These are phyloP conservation scores for Mobula hypostoma DNA, from an alignment of 2,113 vertebrate genomes.

Conservation along the genomic window DNA sequence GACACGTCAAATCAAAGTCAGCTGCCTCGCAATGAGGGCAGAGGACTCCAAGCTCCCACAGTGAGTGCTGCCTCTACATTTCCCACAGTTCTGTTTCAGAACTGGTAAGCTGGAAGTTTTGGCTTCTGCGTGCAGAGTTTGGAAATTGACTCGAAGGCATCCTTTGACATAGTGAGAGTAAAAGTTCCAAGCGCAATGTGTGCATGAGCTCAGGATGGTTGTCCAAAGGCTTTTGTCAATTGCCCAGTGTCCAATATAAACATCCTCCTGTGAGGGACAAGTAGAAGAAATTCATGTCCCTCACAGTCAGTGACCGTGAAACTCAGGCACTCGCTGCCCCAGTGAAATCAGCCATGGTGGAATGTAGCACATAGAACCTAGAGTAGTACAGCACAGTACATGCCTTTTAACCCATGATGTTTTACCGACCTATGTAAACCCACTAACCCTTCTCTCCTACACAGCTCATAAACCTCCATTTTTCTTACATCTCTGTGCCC, in stretches of 20 bases:
- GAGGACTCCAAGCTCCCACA: neutral
- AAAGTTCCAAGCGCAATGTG: neutral
- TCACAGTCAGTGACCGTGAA: neutral
- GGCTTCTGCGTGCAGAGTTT: too few species aligned
- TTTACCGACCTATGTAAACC: too few species aligned
- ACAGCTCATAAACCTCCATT: too few species aligned
- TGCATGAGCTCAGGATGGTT: neutral
- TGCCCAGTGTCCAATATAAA: neutral
- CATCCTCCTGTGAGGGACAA: neutral
- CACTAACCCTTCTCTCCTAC: too few species aligned
- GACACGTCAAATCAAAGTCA: neutral
- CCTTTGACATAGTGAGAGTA: neutral
- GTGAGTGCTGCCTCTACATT: neutral
- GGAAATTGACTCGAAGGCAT: neutral
- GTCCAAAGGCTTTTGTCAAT: neutral
- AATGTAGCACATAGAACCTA: too few species aligned
- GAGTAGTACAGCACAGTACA: too few species aligned
- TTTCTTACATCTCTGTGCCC: too few species aligned
- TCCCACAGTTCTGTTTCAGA: neutral
- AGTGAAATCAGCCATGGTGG: neutral
- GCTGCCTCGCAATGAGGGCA: neutral
- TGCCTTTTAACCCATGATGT: too few species aligned
- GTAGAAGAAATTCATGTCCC: neutral
- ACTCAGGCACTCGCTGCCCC: neutral
- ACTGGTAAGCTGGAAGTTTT: too few species aligned